phyloP scores from a whole-genome alignment of 2,888 invertebrate species.

The Drosophila lutescens region DNA sequence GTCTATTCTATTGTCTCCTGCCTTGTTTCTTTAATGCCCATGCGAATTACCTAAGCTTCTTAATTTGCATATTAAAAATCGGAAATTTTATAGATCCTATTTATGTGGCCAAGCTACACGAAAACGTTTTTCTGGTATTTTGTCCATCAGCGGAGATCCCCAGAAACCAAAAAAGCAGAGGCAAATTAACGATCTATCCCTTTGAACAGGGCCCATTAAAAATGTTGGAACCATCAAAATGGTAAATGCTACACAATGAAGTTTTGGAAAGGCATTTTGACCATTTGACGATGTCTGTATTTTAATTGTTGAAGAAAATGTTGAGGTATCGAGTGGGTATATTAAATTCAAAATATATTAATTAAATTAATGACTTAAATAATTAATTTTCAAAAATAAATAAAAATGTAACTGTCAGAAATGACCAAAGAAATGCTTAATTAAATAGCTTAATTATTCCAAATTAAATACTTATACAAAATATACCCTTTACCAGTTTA shows the following conservation, averaged over 20 bases:
- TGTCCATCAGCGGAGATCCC: slow-evolving; percentile 32
- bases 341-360: not conserved
- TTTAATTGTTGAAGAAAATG: slow-evolving; percentile 9
- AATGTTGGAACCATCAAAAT: slow-evolving; percentile 52
- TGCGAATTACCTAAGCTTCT: slow-evolving; percentile 42
- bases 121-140: slow-evolving; percentile 70
- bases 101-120: not conserved
- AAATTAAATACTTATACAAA: not conserved
- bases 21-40: slow-evolving; percentile 20
- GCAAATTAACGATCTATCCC: slow-evolving; percentile 58
- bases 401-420: not conserved
- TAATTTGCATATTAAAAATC: slow-evolving; percentile 70
- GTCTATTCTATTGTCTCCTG: slow-evolving; percentile 50
- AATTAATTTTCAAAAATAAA: not conserved
- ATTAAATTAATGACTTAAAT: too few relatives aligned
- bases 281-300: slow-evolving; percentile 31
- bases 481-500: not conserved
- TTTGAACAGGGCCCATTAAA: slow-evolving; percentile 60
- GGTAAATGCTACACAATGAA: slow-evolving; percentile 54
- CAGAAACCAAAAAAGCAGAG: slow-evolving; percentile 1
- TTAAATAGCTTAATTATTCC: not conserved
- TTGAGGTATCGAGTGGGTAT: slow-evolving; percentile 1
- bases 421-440: not conserved
- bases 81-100: slow-evolving; percentile 55
- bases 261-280: slow-evolving; percentile 26